Conservation (phyloP, 2,888 invertebrate species). For the Drosophila niveifrons region DNA sequence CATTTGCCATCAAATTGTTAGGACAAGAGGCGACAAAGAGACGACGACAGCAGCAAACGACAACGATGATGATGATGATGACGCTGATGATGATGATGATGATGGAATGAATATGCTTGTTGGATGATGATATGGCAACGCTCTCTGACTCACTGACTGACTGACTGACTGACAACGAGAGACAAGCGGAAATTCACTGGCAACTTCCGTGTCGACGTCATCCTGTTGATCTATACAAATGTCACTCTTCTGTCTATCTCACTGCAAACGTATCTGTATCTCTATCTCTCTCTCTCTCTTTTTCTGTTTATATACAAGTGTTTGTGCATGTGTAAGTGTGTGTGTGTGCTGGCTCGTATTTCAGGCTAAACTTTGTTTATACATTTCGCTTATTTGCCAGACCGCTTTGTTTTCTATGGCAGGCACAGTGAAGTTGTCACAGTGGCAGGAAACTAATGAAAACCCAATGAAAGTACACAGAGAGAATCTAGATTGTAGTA, state of each 20-base stretch:
- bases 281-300: neutral
- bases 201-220: conserved; percentile 72
- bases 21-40: conserved; percentile 56
- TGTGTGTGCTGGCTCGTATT: conserved; percentile 10
- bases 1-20: conserved; percentile 65
- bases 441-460: neutral
- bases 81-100: conserved; percentile 17
- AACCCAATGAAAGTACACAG: no score
- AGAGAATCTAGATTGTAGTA: no score
- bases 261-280: neutral
- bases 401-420: conserved; percentile 24
- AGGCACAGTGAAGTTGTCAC: neutral
- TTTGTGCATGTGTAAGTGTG: conserved; percentile 9
- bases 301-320: neutral
- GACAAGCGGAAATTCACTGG: conserved; percentile 67
- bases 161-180: conserved; percentile 35
- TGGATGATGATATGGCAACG: conserved; percentile 43
- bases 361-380: conserved; percentile 44
- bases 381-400: conserved; percentile 55
- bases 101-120: conserved; percentile 20
- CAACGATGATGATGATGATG: conserved; percentile 25
- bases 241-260: conserved; percentile 43
- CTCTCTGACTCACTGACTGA: neutral
- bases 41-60: conserved; percentile 23
- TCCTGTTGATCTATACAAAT: conserved; percentile 60